Base-by-base conservation (phyloP, 2,797 vertebrate species). In the Sternarchorhynchus goeldii region DNA sequence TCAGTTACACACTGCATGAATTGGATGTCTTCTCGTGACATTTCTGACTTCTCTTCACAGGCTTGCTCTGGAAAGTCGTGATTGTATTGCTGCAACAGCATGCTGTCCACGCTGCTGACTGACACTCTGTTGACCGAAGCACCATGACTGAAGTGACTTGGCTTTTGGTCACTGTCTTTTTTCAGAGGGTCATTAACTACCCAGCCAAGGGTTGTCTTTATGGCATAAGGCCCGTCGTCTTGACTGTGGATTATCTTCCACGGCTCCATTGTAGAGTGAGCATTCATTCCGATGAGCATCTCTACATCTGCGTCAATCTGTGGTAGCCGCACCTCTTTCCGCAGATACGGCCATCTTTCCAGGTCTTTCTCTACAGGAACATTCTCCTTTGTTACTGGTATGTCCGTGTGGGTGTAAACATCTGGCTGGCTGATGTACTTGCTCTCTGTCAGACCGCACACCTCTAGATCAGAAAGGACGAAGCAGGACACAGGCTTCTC, bases 381-480 rank as follows among this genome's bases (percentile, higher is more conserved):
- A 16, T 64, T 64, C 4, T 64, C 20, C 6, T 64, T 64, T 2
- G 31, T 5, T 18, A 64, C 60, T 4, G 60, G 5, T 3, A 64
- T 64, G 21, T 64, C 60, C 4, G 14, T 6, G 60, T 64, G 60
- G 20, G 60, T 64, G n/a, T 64, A 64, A 29, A 64, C 21, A 16
- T 32, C 60, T 5, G 60, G 60, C 4, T 5, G 18, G 31, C 53
- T 4, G 16, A 58, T 76, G 75, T 57, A 76, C 3, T 3, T 57
- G 14, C 29, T 20, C 45, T 55, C 60, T n/a, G 66, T 62, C 2
- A 76, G 31, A 18, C 63, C 63, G 10, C 62, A 76, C 8, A 65
- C 41, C 20, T 76, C 63, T 21, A 76, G 74, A 18, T 56, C 60
- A 55, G 56, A 71, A 12, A 56, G 6, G 6, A 29, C 18, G 29